Evolutionary conservation across 2,888 invertebrate species (phyloP).

Genomic region (Stenchaetothrips biformis): DNA sequence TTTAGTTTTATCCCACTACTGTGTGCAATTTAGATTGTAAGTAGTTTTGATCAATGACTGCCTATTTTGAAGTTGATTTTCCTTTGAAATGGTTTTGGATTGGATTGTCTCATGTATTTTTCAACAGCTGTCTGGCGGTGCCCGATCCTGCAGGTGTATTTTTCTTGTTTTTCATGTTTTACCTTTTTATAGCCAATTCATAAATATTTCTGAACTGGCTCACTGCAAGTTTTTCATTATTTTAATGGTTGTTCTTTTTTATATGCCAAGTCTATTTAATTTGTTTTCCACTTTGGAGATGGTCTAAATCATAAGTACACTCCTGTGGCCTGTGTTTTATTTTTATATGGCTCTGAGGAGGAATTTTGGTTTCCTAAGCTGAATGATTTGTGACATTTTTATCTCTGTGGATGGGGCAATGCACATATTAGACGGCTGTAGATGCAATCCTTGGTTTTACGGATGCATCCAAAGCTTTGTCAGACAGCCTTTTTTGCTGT

Average conservation of each 20-base stretch:
- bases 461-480: slow-evolving; percentile 13
- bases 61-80: slow-evolving; percentile 8
- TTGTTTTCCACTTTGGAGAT: too few relatives aligned
- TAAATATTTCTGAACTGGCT: background rate
- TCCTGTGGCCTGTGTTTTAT: background rate
- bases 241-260: background rate
- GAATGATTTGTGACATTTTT: slow-evolving; percentile 73
- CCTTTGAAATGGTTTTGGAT: slow-evolving; percentile 18
- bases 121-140: slow-evolving; percentile 22
- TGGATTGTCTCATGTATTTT: slow-evolving; percentile 19
- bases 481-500: slow-evolving; percentile 25
- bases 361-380: slow-evolving; percentile 23
- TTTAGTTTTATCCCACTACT: background rate
- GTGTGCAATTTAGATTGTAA: slow-evolving; percentile 18
- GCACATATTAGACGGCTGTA: slow-evolving; percentile 47
- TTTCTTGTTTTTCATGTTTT: slow-evolving; percentile 2
- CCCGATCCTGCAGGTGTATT: slow-evolving; percentile 19
- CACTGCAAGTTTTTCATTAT: slow-evolving; percentile 6
- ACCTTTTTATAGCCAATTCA: slow-evolving; percentile 15
- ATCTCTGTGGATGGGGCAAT: slow-evolving; percentile 80
- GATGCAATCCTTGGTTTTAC: background rate
- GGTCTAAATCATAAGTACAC: background rate
- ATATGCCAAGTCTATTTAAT: too few relatives aligned
- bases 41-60: slow-evolving; percentile 6
- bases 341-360: slow-evolving; percentile 31